Evolutionary conservation across 2,888 invertebrate genomes (phyloP).

Genomic region (Ariolimax columbianus): DNA sequence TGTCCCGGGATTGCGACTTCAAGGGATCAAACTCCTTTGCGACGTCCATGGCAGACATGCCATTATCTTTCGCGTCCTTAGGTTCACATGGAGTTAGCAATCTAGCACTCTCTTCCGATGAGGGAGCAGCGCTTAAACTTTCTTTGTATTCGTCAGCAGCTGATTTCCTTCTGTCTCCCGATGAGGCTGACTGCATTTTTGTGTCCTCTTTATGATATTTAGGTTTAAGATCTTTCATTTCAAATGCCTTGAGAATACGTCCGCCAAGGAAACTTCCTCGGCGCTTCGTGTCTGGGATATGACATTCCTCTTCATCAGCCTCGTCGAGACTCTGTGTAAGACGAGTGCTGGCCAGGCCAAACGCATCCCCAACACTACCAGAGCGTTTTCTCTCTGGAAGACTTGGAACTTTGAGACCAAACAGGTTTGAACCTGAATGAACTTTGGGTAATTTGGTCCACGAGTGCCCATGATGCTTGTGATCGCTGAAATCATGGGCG

Average conservation of each 20-base stretch:
- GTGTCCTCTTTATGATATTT: slow-evolving; percentile 44
- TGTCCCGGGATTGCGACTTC: slow-evolving; percentile 57
- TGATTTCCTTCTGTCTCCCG: slow-evolving; percentile 24
- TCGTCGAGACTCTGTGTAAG: slow-evolving; percentile 55
- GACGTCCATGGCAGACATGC: slow-evolving; percentile 11
- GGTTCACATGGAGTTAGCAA: slow-evolving; percentile 44
- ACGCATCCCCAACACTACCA: slow-evolving; percentile 69
- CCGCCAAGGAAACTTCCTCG: slow-evolving; percentile 57
- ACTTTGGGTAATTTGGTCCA: slow-evolving; percentile 69
- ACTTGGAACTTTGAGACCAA: slow-evolving; percentile 68
- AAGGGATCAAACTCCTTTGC: slow-evolving; percentile 45
- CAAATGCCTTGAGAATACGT: slow-evolving; percentile 55
- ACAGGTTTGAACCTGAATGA: slow-evolving; percentile 72
- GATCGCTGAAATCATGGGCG: slow-evolving; percentile 59
- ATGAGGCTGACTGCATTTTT: slow-evolving; percentile 25
- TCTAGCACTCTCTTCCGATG: slow-evolving; percentile 35
- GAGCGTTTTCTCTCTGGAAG: slow-evolving; percentile 70
- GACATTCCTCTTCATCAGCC: slow-evolving; percentile 45
- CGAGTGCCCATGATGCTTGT: slow-evolving; percentile 58
- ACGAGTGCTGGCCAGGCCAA: slow-evolving; percentile 35
- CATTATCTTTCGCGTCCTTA: slow-evolving; percentile 36
- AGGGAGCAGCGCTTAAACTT: slow-evolving; percentile 37
- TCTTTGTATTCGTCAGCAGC: slow-evolving; percentile 35
- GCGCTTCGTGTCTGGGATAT: slow-evolving; percentile 50
- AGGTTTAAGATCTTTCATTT: slow-evolving; percentile 49